Evolutionary conservation across 2,113 vertebrate genomes (phyloP).

Genomic region (Psammodynastes pulverulentus): DNA sequence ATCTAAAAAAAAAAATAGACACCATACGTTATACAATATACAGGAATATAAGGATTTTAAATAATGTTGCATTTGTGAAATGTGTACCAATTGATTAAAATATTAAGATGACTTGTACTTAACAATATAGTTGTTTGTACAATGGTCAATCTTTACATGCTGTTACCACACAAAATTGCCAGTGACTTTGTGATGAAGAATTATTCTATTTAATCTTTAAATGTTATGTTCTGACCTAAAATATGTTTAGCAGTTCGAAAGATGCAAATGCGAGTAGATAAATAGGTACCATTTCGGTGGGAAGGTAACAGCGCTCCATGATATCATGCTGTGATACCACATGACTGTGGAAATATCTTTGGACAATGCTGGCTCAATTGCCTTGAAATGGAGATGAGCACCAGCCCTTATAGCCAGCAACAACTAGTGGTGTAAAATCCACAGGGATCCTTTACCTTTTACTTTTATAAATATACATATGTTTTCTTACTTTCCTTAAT

Average conservation of each 20-base stretch:
- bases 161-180: neutral
- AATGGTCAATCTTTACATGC: neutral
- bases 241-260: neutral
- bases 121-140: neutral
- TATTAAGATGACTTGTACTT: conserved; percentile 30
- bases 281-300: no score
- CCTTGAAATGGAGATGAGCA: no score
- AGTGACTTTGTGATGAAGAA: neutral
- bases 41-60: neutral
- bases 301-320: no score
- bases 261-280: no score
- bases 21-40: neutral
- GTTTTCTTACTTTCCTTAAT: neutral
- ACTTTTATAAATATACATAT: no score
- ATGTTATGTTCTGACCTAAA: neutral
- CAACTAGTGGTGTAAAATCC: no score
- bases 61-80: neutral
- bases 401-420: no score
- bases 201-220: neutral
- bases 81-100: conserved; percentile 4
- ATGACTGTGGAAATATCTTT: no score
- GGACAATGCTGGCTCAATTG: no score
- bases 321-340: no score
- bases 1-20: neutral
- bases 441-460: no score